phyloP scores from a whole-genome alignment of 2,888 invertebrate species.

The Phalera bucephala region DNA sequence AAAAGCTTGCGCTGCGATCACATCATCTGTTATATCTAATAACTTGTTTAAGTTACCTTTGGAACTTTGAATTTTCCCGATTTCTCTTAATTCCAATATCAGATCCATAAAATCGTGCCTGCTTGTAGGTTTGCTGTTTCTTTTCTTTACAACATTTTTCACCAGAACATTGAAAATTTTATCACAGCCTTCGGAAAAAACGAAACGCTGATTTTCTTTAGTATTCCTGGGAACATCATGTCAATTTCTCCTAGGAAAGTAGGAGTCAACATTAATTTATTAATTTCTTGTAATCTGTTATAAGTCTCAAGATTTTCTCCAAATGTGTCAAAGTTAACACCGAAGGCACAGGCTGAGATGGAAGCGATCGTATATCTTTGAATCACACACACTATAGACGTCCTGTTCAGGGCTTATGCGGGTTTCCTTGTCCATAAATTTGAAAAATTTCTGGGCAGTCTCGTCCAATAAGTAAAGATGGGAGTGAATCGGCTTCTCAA shows the following conservation, averaged over 20 bases:
- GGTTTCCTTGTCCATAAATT: neutral
- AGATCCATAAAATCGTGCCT: constrained; percentile 43
- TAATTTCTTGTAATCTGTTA: neutral
- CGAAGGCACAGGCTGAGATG: constrained; percentile 27
- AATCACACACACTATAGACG: constrained; percentile 16
- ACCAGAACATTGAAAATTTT: constrained; percentile 25
- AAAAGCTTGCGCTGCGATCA: constrained; percentile 46
- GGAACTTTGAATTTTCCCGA: constrained; percentile 11
- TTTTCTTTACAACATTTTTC: constrained; percentile 14
- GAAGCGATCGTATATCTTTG: constrained; percentile 26
- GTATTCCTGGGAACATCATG: neutral
- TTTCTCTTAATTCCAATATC: constrained; percentile 29
- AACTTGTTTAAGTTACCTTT: neutral
- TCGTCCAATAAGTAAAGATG: constrained; percentile 37
- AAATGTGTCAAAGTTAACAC: constrained; percentile 21
- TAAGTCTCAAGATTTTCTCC: constrained; percentile 5
- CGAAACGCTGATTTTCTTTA: constrained; percentile 9
- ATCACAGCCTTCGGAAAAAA: constrained; percentile 16
- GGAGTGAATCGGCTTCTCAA: constrained; percentile 40
- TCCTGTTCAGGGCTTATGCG: constrained; percentile 17
- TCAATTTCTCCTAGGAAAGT: neutral
- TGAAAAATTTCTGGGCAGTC: constrained; percentile 24
- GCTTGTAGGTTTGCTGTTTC: constrained; percentile 23
- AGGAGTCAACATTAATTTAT: neutral
- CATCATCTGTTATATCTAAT: constrained; percentile 18